Percentiles rank a stretch among this genome's conserved stretches.
Conservation (phyloP, 2,113 vertebrate genomes). For the Gobiocypris rarus region DNA sequence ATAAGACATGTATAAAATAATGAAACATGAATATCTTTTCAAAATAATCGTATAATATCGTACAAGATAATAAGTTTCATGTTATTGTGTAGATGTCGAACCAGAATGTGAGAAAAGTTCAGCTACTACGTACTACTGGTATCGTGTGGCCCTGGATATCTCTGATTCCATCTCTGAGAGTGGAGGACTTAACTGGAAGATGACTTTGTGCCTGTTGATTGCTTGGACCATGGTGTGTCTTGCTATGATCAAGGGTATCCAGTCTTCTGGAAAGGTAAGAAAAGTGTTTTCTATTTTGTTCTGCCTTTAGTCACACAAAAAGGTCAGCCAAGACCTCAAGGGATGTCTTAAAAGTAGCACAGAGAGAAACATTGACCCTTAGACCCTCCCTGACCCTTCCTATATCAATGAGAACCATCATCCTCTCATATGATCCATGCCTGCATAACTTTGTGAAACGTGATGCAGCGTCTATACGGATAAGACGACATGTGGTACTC, state of each 20-base stretch:
- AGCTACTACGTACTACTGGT: conserved; percentile 97
- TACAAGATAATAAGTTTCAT: neutral
- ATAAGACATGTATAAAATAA: neutral
- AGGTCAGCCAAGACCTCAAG: neutral
- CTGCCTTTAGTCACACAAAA: neutral
- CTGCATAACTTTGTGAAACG: neutral
- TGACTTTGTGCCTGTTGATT: conserved; percentile 88
- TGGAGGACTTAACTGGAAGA: conserved; percentile 96
- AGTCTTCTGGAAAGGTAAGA: conserved; percentile 95
- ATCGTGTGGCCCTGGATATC: conserved; percentile 92
- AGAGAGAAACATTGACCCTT: neutral
- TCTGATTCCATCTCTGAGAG: conserved; percentile 89
- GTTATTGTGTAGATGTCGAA: conserved; percentile 79
- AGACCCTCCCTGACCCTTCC: neutral
- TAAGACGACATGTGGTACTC: neutral
- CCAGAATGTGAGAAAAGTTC: conserved; percentile 97
- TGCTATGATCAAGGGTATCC: conserved; percentile 98
- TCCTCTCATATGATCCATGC: conserved; percentile 27
- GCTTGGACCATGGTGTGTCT: conserved; percentile 95
- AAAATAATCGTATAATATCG: neutral
- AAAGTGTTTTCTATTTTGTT: neutral
- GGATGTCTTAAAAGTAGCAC: neutral
- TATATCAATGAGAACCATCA: neutral
- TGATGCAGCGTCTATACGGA: neutral
- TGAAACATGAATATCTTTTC: neutral